phyloP scores from a whole-genome alignment of 2,888 invertebrate species.

The Abscondita cerata region DNA sequence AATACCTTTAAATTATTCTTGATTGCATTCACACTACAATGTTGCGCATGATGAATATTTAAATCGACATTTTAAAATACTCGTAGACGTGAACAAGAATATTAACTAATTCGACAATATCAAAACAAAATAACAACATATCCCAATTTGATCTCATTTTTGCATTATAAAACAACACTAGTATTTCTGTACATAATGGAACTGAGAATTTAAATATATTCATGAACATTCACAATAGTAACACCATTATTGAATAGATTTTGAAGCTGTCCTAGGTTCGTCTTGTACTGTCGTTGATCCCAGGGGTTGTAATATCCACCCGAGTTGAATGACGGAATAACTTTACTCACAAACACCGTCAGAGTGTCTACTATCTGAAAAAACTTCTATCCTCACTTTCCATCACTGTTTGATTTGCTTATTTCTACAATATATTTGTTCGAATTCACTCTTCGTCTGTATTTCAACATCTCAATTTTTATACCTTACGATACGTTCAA shows the following conservation, averaged over 20 bases:
- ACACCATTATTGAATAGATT: slow-evolving; percentile 36
- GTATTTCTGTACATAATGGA: background rate
- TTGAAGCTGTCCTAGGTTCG: slow-evolving; percentile 51
- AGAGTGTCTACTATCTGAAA: slow-evolving; percentile 44
- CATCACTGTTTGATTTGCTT: slow-evolving; percentile 51
- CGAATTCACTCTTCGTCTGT: slow-evolving; percentile 40
- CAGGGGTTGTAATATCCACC: slow-evolving; percentile 49
- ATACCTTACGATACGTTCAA: no score
- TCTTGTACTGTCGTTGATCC: slow-evolving; percentile 51
- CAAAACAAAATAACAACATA: no score
- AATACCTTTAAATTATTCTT: slow-evolving; percentile 10
- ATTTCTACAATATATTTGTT: slow-evolving; percentile 46
- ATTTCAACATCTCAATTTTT: slow-evolving; percentile 28
- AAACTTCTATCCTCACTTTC: slow-evolving; percentile 46
- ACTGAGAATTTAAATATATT: slow-evolving; percentile 9
- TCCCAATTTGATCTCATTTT: no score
- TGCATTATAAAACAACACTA: slow-evolving; percentile 1
- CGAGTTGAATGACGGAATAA: slow-evolving; percentile 54
- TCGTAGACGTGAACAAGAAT: no score
- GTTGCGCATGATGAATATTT: no score
- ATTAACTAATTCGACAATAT: no score
- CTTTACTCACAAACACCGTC: slow-evolving; percentile 53
- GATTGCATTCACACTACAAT: no score
- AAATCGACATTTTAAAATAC: no score
- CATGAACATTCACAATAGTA: slow-evolving; percentile 22